A percentile compares a stretch with the other conserved stretches of the same genome.
Evolutionary conservation across 2,797 vertebrate species (phyloP).

Genomic region (Margarornis squamiger): DNA sequence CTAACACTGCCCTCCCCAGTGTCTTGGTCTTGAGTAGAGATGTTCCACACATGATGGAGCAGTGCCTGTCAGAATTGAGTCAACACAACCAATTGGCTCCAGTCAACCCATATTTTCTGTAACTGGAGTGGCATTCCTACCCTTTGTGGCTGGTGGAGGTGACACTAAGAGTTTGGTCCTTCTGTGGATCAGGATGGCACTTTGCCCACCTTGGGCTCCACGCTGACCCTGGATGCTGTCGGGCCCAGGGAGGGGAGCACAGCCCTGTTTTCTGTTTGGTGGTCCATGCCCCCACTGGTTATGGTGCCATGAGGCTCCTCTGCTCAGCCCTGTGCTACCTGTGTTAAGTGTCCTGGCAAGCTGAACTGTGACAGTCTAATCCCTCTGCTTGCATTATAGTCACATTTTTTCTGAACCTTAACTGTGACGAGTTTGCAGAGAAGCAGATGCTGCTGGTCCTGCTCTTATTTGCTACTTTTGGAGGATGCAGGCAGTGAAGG

Average conservation of each 20-base stretch:
- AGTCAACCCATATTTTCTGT: neutral
- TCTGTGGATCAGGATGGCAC: neutral
- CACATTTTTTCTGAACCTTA: neutral
- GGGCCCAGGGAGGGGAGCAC: neutral
- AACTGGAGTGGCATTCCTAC: neutral
- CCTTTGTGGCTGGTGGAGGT: neutral
- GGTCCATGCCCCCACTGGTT: neutral
- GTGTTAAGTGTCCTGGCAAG: neutral
- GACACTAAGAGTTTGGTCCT: neutral
- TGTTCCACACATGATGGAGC: neutral
- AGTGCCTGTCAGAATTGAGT: neutral
- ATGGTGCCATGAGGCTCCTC: neutral
- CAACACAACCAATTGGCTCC: neutral
- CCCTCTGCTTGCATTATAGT: neutral
- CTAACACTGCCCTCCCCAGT: neutral
- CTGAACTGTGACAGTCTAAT: neutral
- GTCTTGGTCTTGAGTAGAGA: neutral
- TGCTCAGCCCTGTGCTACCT: neutral
- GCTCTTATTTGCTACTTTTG: neutral
- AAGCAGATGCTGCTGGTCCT: slow-evolving; percentile 12
- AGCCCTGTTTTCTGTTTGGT: neutral
- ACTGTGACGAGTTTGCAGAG: neutral
- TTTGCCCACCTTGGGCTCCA: neutral
- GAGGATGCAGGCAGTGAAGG: neutral
- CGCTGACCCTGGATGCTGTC: neutral